phyloP scores from a whole-genome alignment of 2,888 invertebrate genomes.

The Thymelicus lineola region DNA sequence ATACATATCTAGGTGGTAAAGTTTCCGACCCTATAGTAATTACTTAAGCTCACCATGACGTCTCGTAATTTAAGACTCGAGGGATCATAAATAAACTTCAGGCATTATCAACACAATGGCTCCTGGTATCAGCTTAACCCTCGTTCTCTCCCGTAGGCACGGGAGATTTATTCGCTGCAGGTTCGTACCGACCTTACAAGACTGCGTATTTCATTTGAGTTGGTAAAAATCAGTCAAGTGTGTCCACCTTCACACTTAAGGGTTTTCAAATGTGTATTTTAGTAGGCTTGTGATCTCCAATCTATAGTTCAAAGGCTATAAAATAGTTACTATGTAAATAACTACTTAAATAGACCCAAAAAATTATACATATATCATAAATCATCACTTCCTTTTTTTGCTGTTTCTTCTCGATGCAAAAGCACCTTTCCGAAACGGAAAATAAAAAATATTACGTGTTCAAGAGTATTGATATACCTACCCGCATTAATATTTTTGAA shows the following conservation, averaged over 20 bases:
- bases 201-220: not conserved
- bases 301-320: too few relatives aligned
- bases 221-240: not conserved
- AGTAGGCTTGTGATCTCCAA: too few relatives aligned
- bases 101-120: constrained; percentile 33
- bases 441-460: too few relatives aligned
- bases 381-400: too few relatives aligned
- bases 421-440: too few relatives aligned
- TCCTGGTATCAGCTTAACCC: constrained; percentile 29
- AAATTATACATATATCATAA: too few relatives aligned
- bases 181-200: not conserved
- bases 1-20: constrained; percentile 26
- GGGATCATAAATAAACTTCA: constrained; percentile 31
- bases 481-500: too few relatives aligned
- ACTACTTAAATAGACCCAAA: too few relatives aligned
- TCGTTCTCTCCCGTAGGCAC: not conserved
- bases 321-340: too few relatives aligned
- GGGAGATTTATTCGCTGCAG: constrained; percentile 6
- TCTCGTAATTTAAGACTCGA: constrained; percentile 28
- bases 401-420: too few relatives aligned
- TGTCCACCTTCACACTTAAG: not conserved
- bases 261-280: too few relatives aligned
- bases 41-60: constrained; percentile 32
- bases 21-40: constrained; percentile 32
- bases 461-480: too few relatives aligned